Evolutionary conservation across 1,140 invertebrate genomes (phyloP), one percentile per base, ranked within the genome.

Genomic region (Archegozetes longisetosus): DNA sequence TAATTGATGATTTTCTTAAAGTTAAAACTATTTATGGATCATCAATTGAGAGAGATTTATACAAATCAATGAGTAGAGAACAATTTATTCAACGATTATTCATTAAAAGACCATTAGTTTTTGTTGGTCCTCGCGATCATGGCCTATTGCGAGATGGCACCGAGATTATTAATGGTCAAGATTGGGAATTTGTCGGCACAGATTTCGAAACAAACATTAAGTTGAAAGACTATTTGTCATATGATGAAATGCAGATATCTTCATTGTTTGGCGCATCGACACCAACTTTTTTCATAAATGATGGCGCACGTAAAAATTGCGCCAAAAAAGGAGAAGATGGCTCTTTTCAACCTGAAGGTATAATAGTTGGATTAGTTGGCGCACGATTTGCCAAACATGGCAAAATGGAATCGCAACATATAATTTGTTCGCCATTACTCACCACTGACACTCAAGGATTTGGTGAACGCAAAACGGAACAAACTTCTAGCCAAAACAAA

Each of bases 211-310:
- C 69, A 52, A 66, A 69, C 28, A 62, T 82, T 13, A n/a, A 55
- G 6, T 52, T 66, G 1, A 46, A 55, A 32, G 61, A 66, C 28
- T 66, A 76, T 66, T 65, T 79, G 57, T 74, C 77, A 58, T 76
- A 81, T 67, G 75, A 80, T 58, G 78, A 80, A 66, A 77, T 80
- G 53, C 80, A 77, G 67, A 62, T 82, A 1, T 79, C 80, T 0
- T 76, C 80, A 0, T 70, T 81, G 66, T 71, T 82, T 20, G 75
- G 75, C 20, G 70, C 81, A 9, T 80, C 79, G 4, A 80, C 79
- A 0, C 72, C 75, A 57, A 78, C 77, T 1, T 77, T 77, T 64
- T 82, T 82, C 63, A 76, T 82, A 53, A 82, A 82, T 61, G 74
- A 81, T 64, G 81, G 80, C 2, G 70, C 73, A 17, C 72, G 80